A percentile compares a stretch with the other conserved stretches of the same genome.
phyloP scores from a whole-genome alignment of 2,113 vertebrate species.

The Mormyrus lacerda region DNA sequence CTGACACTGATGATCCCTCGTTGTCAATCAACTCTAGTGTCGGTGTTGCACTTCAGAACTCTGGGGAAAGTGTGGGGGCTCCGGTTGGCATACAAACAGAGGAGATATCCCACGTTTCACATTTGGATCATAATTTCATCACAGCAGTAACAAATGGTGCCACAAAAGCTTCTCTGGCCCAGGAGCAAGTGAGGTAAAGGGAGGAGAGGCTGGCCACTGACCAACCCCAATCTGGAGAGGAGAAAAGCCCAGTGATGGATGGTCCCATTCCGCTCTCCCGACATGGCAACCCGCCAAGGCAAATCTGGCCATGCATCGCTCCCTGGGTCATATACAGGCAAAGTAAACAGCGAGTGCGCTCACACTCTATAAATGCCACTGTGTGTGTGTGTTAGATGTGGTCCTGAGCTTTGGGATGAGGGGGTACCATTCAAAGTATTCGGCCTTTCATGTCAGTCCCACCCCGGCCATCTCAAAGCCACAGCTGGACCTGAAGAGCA shows the following conservation, averaged over 20 bases:
- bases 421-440: slow-evolving; percentile 32
- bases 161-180: neutral
- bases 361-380: slow-evolving; percentile 26
- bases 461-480: neutral
- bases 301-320: slow-evolving; percentile 46
- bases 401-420: slow-evolving; percentile 22
- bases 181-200: neutral
- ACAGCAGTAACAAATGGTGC: neutral
- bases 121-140: neutral
- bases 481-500: slow-evolving; percentile 16
- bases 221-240: slow-evolving; percentile 35
- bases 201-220: neutral
- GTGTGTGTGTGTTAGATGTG: slow-evolving; percentile 21
- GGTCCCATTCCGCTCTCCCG: slow-evolving; percentile 27
- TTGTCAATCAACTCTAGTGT: neutral
- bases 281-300: slow-evolving; percentile 46
- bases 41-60: neutral
- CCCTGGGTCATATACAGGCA: slow-evolving; percentile 43
- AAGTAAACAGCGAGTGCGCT: slow-evolving; percentile 34
- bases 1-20: neutral
- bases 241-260: slow-evolving; percentile 42
- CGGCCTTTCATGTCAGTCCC: slow-evolving; percentile 30
- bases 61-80: neutral
- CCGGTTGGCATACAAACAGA: neutral
- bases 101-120: neutral